These are phyloP conservation scores for Anolis carolinensis DNA, from an alignment of 2,113 vertebrate genomes.

Conservation along the genomic window DNA sequence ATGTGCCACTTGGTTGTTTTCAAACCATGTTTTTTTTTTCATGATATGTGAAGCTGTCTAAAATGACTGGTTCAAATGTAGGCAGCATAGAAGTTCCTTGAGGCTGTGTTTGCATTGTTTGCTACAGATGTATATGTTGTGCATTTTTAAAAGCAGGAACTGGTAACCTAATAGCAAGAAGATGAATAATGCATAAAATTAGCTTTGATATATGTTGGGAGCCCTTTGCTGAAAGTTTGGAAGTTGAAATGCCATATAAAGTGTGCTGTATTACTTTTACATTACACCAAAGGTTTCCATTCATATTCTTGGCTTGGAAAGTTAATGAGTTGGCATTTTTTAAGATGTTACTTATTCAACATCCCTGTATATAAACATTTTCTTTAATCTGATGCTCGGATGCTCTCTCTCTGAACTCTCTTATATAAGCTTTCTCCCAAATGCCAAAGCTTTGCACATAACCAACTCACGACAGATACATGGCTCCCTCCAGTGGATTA, in stretches of 20 bases:
- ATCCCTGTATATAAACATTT: background rate
- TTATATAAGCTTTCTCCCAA: background rate
- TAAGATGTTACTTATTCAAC: background rate
- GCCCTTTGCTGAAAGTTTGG: background rate
- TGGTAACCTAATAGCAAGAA: background rate
- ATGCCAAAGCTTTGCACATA: background rate
- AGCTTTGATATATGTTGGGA: background rate
- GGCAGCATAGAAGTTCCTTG: background rate
- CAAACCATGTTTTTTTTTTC: too few species aligned
- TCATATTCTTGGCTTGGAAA: background rate
- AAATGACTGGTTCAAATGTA: background rate
- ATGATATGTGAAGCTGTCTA: background rate
- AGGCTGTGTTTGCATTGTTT: background rate
- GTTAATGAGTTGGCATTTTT: background rate
- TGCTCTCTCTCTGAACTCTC: slow-evolving; percentile 24
- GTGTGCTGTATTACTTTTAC: background rate
- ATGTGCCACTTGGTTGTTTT: background rate
- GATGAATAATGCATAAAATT: background rate
- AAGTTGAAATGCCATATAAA: background rate
- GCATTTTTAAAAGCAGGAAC: background rate
- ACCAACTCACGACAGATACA: background rate
- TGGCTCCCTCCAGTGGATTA: slow-evolving; percentile 51
- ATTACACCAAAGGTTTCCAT: background rate
- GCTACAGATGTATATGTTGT: background rate
- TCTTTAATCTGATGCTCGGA: background rate